Percentiles rank a stretch among this genome's conserved stretches.
These are phyloP conservation scores for Saturnia japonica DNA, from an alignment of 2,888 invertebrate species.

Conservation along the genomic window DNA sequence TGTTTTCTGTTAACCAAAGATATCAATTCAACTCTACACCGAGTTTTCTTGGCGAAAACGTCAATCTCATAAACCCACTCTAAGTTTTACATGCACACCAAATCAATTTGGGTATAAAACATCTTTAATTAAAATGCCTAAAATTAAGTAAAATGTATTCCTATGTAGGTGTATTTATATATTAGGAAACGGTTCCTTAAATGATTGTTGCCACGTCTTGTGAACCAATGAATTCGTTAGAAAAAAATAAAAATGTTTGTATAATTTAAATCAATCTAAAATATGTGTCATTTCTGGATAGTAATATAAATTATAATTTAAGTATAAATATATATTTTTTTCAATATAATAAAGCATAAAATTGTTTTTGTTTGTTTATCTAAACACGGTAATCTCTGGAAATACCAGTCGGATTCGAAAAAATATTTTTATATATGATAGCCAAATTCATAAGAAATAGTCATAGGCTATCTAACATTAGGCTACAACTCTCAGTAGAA, in stretches of 20 bases:
- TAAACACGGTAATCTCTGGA: no score
- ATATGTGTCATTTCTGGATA: neutral
- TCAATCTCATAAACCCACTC: neutral
- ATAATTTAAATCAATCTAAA: neutral
- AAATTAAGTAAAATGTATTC: constrained; percentile 6
- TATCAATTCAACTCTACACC: neutral
- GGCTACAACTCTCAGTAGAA: no score
- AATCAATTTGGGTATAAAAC: constrained; percentile 1
- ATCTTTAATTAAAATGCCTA: constrained; percentile 8
- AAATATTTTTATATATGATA: no score
- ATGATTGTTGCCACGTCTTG: neutral
- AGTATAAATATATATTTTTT: no score
- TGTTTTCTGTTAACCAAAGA: neutral
- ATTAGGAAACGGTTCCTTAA: neutral
- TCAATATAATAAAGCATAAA: no score
- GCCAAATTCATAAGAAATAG: no score
- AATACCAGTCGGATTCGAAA: no score
- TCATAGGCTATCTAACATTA: no score
- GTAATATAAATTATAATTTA: no score
- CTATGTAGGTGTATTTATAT: constrained; percentile 12
- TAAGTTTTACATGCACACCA: neutral
- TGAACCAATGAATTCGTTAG: neutral
- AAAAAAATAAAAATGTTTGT: neutral
- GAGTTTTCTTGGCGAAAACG: neutral
- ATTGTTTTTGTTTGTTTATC: no score